Evolutionary conservation across 2,113 vertebrate species (phyloP).

Genomic region (Anarhynchus alexandrinus): DNA sequence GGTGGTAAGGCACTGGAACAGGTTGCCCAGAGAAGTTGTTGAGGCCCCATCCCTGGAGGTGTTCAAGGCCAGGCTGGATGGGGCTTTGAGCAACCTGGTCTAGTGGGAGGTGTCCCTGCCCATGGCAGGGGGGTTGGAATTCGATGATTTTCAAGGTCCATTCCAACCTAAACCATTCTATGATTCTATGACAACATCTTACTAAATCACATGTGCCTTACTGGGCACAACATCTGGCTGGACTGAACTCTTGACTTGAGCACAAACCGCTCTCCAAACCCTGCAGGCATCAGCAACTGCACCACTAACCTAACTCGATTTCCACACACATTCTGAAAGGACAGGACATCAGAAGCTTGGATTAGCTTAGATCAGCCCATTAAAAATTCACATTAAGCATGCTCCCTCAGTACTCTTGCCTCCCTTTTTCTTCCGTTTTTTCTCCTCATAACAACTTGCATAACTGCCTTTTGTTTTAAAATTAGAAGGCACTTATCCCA

Average conservation of each 20-base stretch:
- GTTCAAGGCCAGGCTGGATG: too few species aligned
- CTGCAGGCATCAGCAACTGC: background rate
- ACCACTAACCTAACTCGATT: background rate
- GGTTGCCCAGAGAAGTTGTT: too few species aligned
- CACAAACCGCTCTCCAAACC: background rate
- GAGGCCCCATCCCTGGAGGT: too few species aligned
- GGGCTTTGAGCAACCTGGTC: too few species aligned
- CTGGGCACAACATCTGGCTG: background rate
- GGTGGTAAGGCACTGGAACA: too few species aligned
- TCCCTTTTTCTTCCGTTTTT: background rate
- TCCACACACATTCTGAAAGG: background rate
- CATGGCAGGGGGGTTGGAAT: too few species aligned
- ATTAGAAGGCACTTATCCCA: background rate
- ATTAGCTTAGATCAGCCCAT: background rate
- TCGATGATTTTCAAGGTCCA: too few species aligned
- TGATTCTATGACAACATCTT: background rate
- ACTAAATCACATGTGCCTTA: fast-evolving
- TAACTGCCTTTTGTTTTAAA: background rate
- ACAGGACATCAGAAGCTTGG: background rate
- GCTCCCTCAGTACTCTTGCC: background rate
- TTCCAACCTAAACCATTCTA: too few species aligned
- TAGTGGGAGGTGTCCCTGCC: too few species aligned
- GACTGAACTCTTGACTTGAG: background rate
- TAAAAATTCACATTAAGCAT: background rate
- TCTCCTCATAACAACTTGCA: background rate